Conservation (phyloP, 1,140 invertebrate species). For the Bathynomus jamesi region DNA sequence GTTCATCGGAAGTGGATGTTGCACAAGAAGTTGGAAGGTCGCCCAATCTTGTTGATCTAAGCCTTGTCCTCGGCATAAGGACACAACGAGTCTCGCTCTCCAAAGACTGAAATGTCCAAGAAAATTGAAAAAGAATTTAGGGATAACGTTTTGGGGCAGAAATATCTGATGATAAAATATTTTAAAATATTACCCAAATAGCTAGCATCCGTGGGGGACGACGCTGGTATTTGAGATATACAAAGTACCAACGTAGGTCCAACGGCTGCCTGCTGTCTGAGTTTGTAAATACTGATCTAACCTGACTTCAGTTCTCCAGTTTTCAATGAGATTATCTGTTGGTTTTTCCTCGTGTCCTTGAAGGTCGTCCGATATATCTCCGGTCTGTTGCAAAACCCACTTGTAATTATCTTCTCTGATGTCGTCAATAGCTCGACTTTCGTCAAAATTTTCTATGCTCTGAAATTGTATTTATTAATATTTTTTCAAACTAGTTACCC, state of each 20-base stretch:
- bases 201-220: background rate
- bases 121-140: background rate
- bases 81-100: conserved; percentile 33
- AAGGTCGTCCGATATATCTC: background rate
- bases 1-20: conserved; percentile 28
- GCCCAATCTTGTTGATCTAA: conserved; percentile 35
- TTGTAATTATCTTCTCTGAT: background rate
- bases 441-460: background rate
- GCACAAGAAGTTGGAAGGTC: conserved; percentile 31
- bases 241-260: no score
- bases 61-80: conserved; percentile 25
- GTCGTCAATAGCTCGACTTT: background rate
- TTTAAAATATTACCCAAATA: no score
- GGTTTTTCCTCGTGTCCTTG: background rate
- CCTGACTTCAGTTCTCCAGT: background rate
- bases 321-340: background rate
- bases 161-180: background rate
- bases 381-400: background rate
- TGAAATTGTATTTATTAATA: background rate
- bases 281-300: no score
- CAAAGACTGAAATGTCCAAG: conserved; percentile 17
- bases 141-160: background rate
- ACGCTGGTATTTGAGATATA: no score
- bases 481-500: background rate
- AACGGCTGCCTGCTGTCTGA: no score